phyloP scores from a whole-genome alignment of 2,113 vertebrate species.

The Psettodes erumei region DNA sequence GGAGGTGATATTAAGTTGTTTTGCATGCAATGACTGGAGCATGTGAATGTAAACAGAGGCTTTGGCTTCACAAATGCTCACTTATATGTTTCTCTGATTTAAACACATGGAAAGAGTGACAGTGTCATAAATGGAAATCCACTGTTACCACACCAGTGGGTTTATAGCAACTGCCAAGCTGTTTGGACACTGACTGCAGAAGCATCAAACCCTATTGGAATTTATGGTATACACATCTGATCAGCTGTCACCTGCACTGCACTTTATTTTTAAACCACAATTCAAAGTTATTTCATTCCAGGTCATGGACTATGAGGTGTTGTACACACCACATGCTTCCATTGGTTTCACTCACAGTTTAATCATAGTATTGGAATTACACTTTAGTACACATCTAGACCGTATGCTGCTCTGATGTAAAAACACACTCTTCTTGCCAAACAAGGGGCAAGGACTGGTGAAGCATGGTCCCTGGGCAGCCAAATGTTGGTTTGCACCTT shows the following conservation, averaged over 20 bases:
- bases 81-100: conserved; percentile 6
- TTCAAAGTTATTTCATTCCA: neutral
- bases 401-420: neutral
- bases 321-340: neutral
- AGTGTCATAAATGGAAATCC: neutral
- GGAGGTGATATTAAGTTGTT: conserved; percentile 18
- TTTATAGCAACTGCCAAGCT: neutral
- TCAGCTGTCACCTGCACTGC: neutral
- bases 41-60: neutral
- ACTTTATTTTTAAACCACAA: neutral
- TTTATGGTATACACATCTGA: neutral
- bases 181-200: neutral
- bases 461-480: neutral
- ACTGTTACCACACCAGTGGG: neutral
- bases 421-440: neutral
- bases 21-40: neutral
- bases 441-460: neutral
- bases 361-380: neutral
- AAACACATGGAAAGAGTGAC: neutral
- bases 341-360: neutral
- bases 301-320: neutral
- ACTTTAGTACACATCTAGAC: neutral
- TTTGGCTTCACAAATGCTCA: neutral
- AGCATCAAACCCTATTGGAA: neutral
- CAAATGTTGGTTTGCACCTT: neutral